A percentile compares a stretch with the other conserved stretches of the same genome.
These are phyloP conservation scores for Morone chrysops DNA, from an alignment of 2,113 vertebrate species.

Conservation along the genomic window DNA sequence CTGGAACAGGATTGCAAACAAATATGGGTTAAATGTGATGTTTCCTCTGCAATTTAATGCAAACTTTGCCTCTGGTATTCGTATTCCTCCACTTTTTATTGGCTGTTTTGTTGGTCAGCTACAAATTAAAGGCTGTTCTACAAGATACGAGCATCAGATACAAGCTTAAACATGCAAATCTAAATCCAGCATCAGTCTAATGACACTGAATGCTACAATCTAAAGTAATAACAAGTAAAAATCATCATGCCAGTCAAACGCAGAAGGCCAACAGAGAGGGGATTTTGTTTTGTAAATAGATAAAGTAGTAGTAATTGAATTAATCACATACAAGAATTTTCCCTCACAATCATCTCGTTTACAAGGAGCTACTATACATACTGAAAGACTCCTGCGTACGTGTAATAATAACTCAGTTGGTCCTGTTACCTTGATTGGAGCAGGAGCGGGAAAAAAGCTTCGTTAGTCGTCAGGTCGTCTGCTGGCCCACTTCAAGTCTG, in stretches of 20 bases:
- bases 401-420: constrained; percentile 25
- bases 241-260: constrained; percentile 12
- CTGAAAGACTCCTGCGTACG: constrained; percentile 11
- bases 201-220: background rate
- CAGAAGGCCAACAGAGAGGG: constrained; percentile 3
- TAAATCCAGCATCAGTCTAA: background rate
- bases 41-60: background rate
- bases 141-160: background rate
- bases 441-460: constrained; percentile 35
- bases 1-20: background rate
- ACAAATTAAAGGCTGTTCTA: constrained; percentile 6
- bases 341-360: constrained; percentile 25
- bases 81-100: background rate
- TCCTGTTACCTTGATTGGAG: constrained; percentile 71
- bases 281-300: background rate
- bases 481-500: constrained; percentile 51
- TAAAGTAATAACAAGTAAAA: background rate
- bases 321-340: background rate
- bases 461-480: constrained; percentile 48
- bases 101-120: background rate
- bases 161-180: constrained; percentile 17
- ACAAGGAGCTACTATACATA: constrained; percentile 6
- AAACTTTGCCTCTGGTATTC: constrained; percentile 1
- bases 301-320: background rate
- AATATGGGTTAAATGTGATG: background rate